Conservation (phyloP, 2,888 invertebrate genomes). For the Nesidiocoris tenuis region DNA sequence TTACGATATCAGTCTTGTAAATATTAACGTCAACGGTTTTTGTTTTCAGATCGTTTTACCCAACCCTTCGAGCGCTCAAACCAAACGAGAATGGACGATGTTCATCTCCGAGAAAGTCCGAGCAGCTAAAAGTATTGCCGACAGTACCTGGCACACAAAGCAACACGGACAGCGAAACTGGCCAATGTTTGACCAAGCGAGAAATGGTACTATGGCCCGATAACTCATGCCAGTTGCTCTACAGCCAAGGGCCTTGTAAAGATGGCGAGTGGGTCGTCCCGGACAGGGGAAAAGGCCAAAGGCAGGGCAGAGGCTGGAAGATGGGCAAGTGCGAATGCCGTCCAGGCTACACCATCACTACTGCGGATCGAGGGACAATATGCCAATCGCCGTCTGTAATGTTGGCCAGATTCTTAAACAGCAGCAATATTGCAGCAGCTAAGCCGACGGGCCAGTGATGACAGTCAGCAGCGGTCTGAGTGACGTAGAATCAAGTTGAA, state of each 20-base stretch:
- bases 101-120: slow-evolving; percentile 22
- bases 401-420: slow-evolving; percentile 34
- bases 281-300: slow-evolving; percentile 55
- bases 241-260: slow-evolving; percentile 74
- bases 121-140: slow-evolving; percentile 5
- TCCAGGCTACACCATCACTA: slow-evolving; percentile 61
- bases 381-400: slow-evolving; percentile 40
- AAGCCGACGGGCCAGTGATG: background rate
- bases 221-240: slow-evolving; percentile 72
- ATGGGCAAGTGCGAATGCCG: slow-evolving; percentile 68
- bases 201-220: slow-evolving; percentile 60
- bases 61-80: slow-evolving; percentile 44
- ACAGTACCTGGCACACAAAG: background rate
- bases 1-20: too few species aligned
- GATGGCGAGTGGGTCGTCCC: slow-evolving; percentile 70
- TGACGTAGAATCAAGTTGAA: too few species aligned
- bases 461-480: background rate
- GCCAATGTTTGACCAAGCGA: slow-evolving; percentile 48
- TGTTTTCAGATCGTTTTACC: slow-evolving; percentile 48
- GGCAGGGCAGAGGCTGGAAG: slow-evolving; percentile 51
- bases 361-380: slow-evolving; percentile 22
- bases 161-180: background rate
- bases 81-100: slow-evolving; percentile 35
- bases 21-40: too few species aligned
- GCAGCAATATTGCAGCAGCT: background rate